A percentile compares a stretch with the other conserved stretches of the same genome.
phyloP scores from a whole-genome alignment of 2,888 invertebrate species.

The Scaeva pyrastri region DNA sequence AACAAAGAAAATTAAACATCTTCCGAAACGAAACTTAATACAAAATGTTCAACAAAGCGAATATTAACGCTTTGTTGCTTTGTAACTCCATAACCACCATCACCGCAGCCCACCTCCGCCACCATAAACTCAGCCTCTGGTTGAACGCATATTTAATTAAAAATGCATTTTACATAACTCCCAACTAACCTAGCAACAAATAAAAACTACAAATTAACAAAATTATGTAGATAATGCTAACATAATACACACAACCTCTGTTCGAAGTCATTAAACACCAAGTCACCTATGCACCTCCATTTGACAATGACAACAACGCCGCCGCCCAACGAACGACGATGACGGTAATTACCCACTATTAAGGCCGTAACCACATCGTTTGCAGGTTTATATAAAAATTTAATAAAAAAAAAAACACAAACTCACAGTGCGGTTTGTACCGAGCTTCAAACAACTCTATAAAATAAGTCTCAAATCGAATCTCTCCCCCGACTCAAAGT shows the following conservation, averaged over 20 bases:
- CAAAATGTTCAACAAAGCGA: constrained; percentile 27
- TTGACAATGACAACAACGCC: constrained; percentile 3
- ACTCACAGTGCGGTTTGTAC: constrained; percentile 31
- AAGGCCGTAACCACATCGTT: constrained; percentile 60
- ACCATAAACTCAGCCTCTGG: not conserved
- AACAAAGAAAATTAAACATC: not conserved
- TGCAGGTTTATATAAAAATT: constrained; percentile 8
- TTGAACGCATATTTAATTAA: constrained; percentile 37
- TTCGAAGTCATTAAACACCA: constrained; percentile 68
- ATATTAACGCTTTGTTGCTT: constrained; percentile 19
- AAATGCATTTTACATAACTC: constrained; percentile 44
- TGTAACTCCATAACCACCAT: constrained; percentile 27
- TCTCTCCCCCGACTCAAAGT: constrained; percentile 70
- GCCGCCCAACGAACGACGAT: not conserved
- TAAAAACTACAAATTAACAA: constrained; percentile 23
- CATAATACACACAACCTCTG: constrained; percentile 20
- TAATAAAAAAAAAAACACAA: constrained; percentile 10
- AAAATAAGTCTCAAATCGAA: constrained; percentile 9
- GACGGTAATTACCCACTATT: constrained; percentile 62
- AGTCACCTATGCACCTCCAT: constrained; percentile 55
- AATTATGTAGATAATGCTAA: constrained; percentile 36
- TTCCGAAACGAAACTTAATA: not conserved
- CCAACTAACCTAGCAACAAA: constrained; percentile 20
- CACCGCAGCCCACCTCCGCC: not conserved
- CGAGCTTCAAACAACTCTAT: constrained; percentile 31